phyloP scores from a whole-genome alignment of 2,888 invertebrate genomes.

The Apotomis capreana region DNA sequence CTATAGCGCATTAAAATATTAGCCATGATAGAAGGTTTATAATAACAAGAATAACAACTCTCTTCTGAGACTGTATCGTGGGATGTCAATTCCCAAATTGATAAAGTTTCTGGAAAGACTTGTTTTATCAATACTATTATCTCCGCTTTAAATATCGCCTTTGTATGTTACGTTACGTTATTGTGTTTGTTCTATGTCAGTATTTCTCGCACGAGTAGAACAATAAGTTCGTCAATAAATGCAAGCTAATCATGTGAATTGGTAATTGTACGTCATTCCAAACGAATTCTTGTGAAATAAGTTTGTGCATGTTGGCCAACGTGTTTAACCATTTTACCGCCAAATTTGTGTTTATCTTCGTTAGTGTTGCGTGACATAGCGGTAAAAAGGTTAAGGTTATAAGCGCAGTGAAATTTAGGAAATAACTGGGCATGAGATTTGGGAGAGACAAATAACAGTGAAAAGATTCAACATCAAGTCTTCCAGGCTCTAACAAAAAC shows the following conservation, averaged over 20 bases:
- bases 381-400: background rate
- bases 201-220: slow-evolving; percentile 11
- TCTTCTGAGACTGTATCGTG: background rate
- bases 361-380: background rate
- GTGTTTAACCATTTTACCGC: background rate
- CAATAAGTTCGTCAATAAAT: slow-evolving; percentile 18
- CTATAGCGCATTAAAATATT: background rate
- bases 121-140: slow-evolving; percentile 19
- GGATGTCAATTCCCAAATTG: background rate
- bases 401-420: background rate
- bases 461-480: slow-evolving; percentile 28
- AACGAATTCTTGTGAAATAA: slow-evolving; percentile 23
- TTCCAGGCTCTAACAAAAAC: slow-evolving; percentile 28
- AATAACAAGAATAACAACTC: slow-evolving; percentile 7
- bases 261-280: slow-evolving; percentile 33
- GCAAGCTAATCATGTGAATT: slow-evolving; percentile 22
- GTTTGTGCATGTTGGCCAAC: slow-evolving; percentile 9
- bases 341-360: background rate
- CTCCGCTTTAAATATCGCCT: slow-evolving; percentile 8
- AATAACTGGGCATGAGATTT: background rate
- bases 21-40: slow-evolving; percentile 8
- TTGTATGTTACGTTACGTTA: slow-evolving; percentile 32
- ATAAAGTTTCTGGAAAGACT: slow-evolving; percentile 21
- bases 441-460: slow-evolving; percentile 2
- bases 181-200: slow-evolving; percentile 28